A percentile compares a stretch with the other conserved stretches of the same genome.
Evolutionary conservation across 2,797 vertebrate genomes (phyloP).

Genomic region (Falco novaeseelandiae): DNA sequence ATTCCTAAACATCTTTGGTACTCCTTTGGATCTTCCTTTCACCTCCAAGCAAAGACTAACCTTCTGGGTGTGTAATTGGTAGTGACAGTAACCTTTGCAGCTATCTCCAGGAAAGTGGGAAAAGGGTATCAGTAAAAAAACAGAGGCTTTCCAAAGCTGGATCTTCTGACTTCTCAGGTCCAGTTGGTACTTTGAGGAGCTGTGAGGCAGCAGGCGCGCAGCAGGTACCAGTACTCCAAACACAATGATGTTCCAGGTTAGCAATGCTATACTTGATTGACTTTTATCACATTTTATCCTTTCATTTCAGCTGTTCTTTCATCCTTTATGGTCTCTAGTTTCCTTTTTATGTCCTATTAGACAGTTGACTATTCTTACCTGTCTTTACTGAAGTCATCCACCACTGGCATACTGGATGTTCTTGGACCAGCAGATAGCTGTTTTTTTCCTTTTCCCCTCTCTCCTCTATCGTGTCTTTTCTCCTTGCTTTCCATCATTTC

Average conservation of each 20-base stretch:
- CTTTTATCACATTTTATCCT: background rate
- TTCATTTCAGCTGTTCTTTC: background rate
- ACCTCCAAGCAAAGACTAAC: background rate
- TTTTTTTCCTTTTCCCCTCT: background rate
- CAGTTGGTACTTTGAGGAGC: background rate
- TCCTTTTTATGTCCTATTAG: background rate
- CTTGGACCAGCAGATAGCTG: background rate
- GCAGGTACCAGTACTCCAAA: background rate
- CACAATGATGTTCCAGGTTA: background rate
- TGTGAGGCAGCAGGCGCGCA: background rate
- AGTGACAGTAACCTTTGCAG: background rate
- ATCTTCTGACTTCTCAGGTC: background rate
- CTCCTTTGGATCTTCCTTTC: background rate
- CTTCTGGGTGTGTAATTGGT: background rate
- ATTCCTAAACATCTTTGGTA: background rate
- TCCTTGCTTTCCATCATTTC: background rate
- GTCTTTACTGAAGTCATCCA: background rate
- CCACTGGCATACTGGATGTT: background rate
- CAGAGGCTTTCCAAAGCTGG: background rate
- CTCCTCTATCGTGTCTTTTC: background rate
- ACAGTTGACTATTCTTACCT: background rate
- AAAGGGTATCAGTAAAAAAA: background rate
- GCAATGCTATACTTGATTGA: background rate
- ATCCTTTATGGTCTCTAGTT: background rate
- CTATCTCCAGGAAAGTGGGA: background rate